Conservation (phyloP, 2,888 invertebrate genomes). For the Teleogryllus oceanicus region DNA sequence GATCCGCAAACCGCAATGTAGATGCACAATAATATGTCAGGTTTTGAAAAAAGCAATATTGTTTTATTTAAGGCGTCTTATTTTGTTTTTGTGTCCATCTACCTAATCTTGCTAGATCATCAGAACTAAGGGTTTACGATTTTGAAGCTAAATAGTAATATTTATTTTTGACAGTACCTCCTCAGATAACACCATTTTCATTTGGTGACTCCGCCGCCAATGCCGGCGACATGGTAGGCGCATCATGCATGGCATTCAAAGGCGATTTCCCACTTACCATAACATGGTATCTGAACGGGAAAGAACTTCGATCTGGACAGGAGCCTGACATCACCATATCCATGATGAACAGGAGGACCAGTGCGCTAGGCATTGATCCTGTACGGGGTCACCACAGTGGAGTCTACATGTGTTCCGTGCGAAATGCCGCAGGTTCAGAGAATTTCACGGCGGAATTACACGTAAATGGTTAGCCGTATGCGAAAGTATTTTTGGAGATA, state of each 20-base stretch:
- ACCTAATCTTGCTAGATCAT: not conserved
- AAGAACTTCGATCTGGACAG: conserved; percentile 38
- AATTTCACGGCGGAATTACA: conserved; percentile 60
- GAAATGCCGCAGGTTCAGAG: conserved; percentile 61
- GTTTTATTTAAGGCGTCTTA: not conserved
- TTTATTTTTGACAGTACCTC: conserved; percentile 57
- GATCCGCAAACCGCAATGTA: too few relatives aligned
- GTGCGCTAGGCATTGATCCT: conserved; percentile 40
- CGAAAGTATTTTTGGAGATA: not conserved
- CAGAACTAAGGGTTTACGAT: not conserved
- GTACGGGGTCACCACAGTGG: conserved; percentile 59
- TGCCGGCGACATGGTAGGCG: conserved; percentile 43
- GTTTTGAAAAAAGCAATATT: not conserved
- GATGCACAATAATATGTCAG: conserved; percentile 31
- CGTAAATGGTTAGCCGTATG: conserved; percentile 56
- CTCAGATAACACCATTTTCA: conserved; percentile 60
- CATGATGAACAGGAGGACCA: conserved; percentile 48
- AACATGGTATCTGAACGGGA: conserved; percentile 41
- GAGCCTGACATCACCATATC: conserved; percentile 45
- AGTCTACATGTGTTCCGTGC: conserved; percentile 63
- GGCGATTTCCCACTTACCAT: conserved; percentile 43
- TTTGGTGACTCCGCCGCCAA: conserved; percentile 58
- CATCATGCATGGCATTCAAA: conserved; percentile 43
- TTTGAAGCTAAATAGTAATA: not conserved
- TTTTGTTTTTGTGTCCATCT: not conserved